These are phyloP conservation scores for Stercorarius parasiticus DNA, from an alignment of 2,113 vertebrate species.

Conservation along the genomic window DNA sequence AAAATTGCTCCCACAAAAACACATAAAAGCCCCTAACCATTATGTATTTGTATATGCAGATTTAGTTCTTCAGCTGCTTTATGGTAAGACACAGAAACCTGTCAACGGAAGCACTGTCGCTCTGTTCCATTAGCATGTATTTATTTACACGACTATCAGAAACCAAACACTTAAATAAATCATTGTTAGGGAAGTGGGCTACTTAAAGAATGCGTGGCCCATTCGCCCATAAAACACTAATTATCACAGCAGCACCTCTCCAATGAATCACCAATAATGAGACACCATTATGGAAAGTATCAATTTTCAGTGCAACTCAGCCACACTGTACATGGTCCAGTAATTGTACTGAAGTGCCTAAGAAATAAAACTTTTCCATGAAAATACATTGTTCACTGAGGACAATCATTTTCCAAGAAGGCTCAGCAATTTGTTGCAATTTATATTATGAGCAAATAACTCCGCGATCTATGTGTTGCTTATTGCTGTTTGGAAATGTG, in stretches of 20 bases:
- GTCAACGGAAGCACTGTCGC: background rate
- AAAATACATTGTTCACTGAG: background rate
- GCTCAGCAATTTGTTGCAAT: background rate
- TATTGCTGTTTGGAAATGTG: background rate
- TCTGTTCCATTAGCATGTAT: slow-evolving; percentile 22
- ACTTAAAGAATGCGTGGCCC: slow-evolving; percentile 17
- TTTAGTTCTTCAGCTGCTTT: slow-evolving; percentile 32
- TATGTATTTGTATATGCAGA: slow-evolving; percentile 56
- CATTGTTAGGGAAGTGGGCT: slow-evolving; percentile 29
- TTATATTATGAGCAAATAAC: background rate
- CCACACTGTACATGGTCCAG: background rate
- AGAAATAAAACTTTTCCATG: slow-evolving; percentile 32
- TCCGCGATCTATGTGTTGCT: background rate
- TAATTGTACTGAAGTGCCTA: slow-evolving; percentile 20
- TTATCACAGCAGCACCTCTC: slow-evolving; percentile 41
- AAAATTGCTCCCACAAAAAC: slow-evolving; percentile 30
- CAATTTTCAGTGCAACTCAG: slow-evolving; percentile 29
- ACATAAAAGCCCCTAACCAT: slow-evolving; percentile 37
- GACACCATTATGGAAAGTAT: slow-evolving; percentile 38
- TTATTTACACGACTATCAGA: slow-evolving; percentile 46
- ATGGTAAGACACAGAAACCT: slow-evolving; percentile 36
- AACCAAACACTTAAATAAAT: slow-evolving; percentile 39
- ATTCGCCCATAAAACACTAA: slow-evolving; percentile 38
- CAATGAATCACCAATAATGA: slow-evolving; percentile 48
- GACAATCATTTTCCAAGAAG: background rate